phyloP scores from a whole-genome alignment of 2,888 invertebrate species.

The Synergus itoensis region DNA sequence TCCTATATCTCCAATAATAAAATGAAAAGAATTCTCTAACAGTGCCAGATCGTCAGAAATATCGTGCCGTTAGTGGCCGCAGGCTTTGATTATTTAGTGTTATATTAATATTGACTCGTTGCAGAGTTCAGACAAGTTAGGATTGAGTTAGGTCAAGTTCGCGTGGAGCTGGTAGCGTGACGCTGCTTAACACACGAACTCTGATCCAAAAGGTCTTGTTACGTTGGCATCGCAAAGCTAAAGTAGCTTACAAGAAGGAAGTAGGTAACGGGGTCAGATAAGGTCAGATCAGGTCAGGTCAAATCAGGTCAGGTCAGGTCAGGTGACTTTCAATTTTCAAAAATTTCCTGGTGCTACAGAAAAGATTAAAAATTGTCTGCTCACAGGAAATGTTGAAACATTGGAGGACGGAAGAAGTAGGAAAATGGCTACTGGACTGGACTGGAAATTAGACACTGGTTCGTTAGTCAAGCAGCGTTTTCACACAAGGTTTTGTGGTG shows the following conservation, averaged over 20 bases:
- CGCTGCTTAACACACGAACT: slow-evolving; percentile 62
- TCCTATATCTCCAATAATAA: no score
- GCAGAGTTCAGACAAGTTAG: slow-evolving; percentile 64
- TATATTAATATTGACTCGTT: slow-evolving; percentile 57
- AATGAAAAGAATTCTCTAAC: not conserved
- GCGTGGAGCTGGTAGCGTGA: slow-evolving; percentile 61
- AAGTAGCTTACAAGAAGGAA: slow-evolving; percentile 17
- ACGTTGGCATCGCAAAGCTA: slow-evolving; percentile 33
- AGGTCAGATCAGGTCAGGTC: not conserved
- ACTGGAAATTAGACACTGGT: slow-evolving; percentile 40
- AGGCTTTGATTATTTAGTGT: slow-evolving; percentile 55
- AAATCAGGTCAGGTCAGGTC: not conserved
- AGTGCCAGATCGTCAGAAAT: slow-evolving; percentile 32
- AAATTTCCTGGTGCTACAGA: not conserved
- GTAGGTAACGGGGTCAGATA: slow-evolving; percentile 8
- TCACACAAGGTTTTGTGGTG: slow-evolving; percentile 66
- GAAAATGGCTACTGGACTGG: slow-evolving; percentile 14
- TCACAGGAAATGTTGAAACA: not conserved
- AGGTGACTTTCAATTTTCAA: not conserved
- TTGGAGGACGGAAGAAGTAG: slow-evolving; percentile 4
- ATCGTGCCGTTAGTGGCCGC: slow-evolving; percentile 68
- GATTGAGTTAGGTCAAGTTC: slow-evolving; percentile 65
- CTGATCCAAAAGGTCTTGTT: slow-evolving; percentile 44
- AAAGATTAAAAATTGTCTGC: not conserved
- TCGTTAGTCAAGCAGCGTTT: slow-evolving; percentile 69